Conservation (phyloP, 2,113 vertebrate species). For the Fulmarus glacialis region DNA sequence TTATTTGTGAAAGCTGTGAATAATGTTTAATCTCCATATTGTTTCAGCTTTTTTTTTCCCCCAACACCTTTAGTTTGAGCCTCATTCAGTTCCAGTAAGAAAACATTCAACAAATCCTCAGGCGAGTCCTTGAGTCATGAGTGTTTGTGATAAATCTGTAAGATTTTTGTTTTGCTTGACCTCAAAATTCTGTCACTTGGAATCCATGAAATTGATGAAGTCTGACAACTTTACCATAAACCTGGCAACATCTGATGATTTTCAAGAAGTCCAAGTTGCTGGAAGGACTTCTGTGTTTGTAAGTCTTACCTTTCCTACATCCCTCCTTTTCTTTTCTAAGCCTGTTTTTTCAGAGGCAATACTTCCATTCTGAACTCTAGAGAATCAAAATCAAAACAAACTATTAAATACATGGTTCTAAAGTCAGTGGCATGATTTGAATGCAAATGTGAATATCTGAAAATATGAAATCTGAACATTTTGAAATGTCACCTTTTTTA, state of each 20-base stretch:
- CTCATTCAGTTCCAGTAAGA: background rate
- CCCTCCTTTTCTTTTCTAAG: background rate
- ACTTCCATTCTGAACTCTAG: background rate
- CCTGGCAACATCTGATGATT: background rate
- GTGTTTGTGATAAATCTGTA: background rate
- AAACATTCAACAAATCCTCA: background rate
- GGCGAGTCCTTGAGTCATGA: background rate
- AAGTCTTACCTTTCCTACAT: background rate
- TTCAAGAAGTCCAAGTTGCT: background rate
- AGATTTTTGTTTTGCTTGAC: background rate
- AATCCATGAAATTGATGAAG: background rate
- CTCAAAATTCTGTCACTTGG: background rate
- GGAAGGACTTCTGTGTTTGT: background rate
- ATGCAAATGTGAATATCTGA: background rate
- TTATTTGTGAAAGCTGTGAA: background rate
- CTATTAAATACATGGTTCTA: background rate
- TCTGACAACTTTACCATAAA: background rate
- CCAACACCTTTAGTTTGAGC: background rate
- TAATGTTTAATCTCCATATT: background rate
- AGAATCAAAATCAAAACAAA: background rate
- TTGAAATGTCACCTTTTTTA: background rate
- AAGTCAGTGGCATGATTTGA: background rate
- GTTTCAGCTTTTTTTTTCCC: background rate
- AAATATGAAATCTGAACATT: background rate
- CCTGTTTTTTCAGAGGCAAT: background rate